A percentile compares a stretch with the other conserved stretches of the same genome.
Conservation (phyloP, 1,140 invertebrate genomes). For the Cepaea nemoralis region DNA sequence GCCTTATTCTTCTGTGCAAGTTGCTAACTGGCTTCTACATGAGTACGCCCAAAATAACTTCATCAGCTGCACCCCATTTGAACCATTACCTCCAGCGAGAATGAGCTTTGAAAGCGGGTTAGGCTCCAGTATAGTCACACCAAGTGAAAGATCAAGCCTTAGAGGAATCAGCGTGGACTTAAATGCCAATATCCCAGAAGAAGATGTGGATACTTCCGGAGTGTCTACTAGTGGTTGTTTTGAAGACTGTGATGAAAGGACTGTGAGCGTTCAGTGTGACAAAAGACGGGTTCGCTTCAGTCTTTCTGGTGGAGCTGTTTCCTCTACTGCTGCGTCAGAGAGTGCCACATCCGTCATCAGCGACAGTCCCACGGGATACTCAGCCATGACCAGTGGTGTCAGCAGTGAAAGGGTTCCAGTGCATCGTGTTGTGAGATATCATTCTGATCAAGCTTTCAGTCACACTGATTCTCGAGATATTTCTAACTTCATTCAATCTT, state of each 20-base stretch:
- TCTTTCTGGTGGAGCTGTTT: neutral
- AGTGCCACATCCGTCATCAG: neutral
- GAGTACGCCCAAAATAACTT: conserved; percentile 9
- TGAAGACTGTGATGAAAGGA: neutral
- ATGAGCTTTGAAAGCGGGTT: conserved; percentile 15
- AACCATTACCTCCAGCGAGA: neutral
- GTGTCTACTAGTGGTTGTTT: neutral
- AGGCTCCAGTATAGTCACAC: neutral
- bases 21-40: conserved; percentile 11
- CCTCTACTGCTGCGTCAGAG: neutral
- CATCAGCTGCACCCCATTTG: neutral
- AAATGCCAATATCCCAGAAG: conserved; percentile 8
- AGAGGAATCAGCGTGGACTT: neutral
- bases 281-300: conserved; percentile 17
- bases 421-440: neutral
- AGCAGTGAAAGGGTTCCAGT: neutral
- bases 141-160: neutral
- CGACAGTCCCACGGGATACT: neutral
- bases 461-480: neutral
- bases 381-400: neutral
- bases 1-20: neutral
- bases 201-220: neutral
- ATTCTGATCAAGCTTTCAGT: neutral
- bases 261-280: neutral
- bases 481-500: neutral